Percentiles rank a stretch among this genome's conserved stretches.
Evolutionary conservation across 2,888 invertebrate genomes (phyloP).

Genomic region (Morinoia aosen): DNA sequence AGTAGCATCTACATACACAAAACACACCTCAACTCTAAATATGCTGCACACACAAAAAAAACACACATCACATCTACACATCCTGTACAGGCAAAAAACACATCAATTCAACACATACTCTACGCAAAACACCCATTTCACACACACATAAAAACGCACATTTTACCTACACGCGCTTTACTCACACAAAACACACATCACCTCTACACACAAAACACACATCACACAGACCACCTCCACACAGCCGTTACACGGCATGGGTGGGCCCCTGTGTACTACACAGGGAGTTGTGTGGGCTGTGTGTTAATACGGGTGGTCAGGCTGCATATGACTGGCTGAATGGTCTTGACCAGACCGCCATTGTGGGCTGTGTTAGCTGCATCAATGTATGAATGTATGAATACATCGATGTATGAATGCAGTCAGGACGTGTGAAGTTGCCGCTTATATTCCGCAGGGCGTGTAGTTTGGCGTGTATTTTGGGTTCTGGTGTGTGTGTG

Average conservation of each 20-base stretch:
- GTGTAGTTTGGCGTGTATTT: too few relatives aligned
- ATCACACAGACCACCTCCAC: background rate
- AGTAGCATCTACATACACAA: too few relatives aligned
- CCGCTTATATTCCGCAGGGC: too few relatives aligned
- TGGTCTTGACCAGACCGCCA: background rate
- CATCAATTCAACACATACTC: too few relatives aligned
- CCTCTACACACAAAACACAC: background rate
- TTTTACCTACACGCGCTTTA: too few relatives aligned
- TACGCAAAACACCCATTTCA: too few relatives aligned
- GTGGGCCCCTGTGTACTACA: background rate
- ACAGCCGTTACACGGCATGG: background rate
- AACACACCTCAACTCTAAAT: background rate
- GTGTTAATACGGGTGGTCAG: background rate
- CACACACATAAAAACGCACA: too few relatives aligned
- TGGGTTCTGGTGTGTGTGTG: too few relatives aligned
- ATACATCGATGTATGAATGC: too few relatives aligned
- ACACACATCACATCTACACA: background rate
- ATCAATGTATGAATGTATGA: background rate
- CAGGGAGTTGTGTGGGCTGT: background rate
- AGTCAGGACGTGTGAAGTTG: too few relatives aligned
- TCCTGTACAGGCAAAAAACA: too few relatives aligned
- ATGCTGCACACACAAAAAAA: background rate
- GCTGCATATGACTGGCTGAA: conserved; percentile 1
- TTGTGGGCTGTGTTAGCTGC: background rate
- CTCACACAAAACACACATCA: too few relatives aligned